Percentiles rank a stretch among this genome's conserved stretches.
Evolutionary conservation across 92 coral and sea anemone species (phyloP).

Genomic region (Paramuricea clavata): DNA sequence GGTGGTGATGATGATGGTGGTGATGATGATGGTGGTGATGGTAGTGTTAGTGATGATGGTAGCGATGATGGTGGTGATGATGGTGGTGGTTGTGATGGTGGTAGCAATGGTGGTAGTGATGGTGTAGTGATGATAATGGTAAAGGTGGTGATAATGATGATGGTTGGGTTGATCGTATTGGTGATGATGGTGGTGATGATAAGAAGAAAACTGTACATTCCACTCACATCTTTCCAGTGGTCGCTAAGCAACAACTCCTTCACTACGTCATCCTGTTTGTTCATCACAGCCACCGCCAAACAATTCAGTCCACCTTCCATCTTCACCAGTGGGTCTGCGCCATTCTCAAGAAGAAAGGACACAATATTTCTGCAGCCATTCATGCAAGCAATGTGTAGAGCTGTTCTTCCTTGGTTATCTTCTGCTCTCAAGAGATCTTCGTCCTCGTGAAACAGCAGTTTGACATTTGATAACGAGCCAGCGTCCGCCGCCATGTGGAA

Average conservation of each 20-base stretch:
- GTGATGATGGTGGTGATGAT: not conserved
- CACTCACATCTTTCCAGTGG: constrained; percentile 12
- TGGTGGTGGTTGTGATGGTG: not conserved
- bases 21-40: constrained; percentile 28
- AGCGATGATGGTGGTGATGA: not conserved
- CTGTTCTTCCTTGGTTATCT: not conserved
- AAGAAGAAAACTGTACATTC: not conserved
- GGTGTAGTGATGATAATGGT: not conserved
- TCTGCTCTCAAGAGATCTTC: not conserved
- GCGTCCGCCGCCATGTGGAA: constrained; percentile 17
- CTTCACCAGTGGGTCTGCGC: constrained; percentile 8
- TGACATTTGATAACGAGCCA: constrained; percentile 27
- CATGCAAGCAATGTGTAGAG: constrained; percentile 14
- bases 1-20: not conserved
- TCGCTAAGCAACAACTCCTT: constrained; percentile 7
- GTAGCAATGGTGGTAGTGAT: not conserved
- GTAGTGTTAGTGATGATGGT: constrained; percentile 8
- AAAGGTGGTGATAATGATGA: not conserved
- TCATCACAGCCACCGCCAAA: not conserved
- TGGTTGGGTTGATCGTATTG: not conserved
- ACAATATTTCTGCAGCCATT: constrained; percentile 8
- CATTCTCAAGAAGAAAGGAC: not conserved
- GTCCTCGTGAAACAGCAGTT: constrained; percentile 14
- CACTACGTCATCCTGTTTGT: constrained; percentile 5
- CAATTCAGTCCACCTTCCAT: not conserved